phyloP scores from a whole-genome alignment of 1,140 invertebrate genomes.

The Eupristina koningsbergeri region DNA sequence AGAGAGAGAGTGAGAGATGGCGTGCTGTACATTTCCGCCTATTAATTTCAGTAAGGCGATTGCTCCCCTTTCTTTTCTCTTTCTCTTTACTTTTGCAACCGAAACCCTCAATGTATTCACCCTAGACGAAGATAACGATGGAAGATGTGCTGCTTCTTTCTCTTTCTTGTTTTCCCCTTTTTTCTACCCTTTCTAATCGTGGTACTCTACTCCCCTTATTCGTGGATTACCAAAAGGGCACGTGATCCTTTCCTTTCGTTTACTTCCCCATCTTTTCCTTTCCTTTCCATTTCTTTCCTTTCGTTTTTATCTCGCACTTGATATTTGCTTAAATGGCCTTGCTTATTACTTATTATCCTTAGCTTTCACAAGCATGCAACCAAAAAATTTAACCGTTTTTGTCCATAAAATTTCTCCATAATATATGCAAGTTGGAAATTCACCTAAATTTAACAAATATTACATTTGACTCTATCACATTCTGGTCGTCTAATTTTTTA shows the following conservation, averaged over 20 bases:
- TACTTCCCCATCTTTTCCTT: too few species aligned
- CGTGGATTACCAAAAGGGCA: not conserved
- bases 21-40: slow-evolving; percentile 57
- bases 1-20: not conserved
- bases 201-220: not conserved
- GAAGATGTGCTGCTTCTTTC: not conserved
- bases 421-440: too few species aligned
- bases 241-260: slow-evolving; percentile 4
- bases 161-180: not conserved
- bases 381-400: slow-evolving; percentile 3
- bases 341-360: not conserved
- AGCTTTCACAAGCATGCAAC: slow-evolving; percentile 4
- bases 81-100: not conserved
- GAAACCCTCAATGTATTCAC: too few species aligned
- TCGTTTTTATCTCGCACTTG: not conserved
- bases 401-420: not conserved
- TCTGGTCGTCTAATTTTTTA: not conserved
- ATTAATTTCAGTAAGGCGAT: slow-evolving; percentile 66
- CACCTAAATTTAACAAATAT: not conserved
- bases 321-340: slow-evolving; percentile 5
- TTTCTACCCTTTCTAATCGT: slow-evolving; percentile 4
- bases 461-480: too few species aligned
- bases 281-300: too few species aligned
- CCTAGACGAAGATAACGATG: not conserved
- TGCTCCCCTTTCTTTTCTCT: slow-evolving; percentile 40